Evolutionary conservation across 2,888 invertebrate species (phyloP).

Genomic region (Coecobrya sp.): DNA sequence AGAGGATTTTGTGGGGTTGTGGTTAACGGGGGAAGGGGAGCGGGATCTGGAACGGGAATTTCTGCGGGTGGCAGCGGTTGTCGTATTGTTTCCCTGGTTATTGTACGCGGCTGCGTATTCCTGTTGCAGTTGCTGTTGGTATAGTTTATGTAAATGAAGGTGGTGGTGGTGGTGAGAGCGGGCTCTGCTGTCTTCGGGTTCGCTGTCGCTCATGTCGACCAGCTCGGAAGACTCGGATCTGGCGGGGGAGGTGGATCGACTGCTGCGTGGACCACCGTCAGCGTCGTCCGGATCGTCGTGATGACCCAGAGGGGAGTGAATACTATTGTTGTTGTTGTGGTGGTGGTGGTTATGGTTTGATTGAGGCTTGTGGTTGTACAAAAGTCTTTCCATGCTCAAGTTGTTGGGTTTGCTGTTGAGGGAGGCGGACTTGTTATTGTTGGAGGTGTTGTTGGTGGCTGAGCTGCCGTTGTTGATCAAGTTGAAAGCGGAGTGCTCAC

Average conservation of each 20-base stretch:
- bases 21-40: conserved; percentile 53
- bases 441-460: conserved; percentile 63
- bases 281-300: conserved; percentile 50
- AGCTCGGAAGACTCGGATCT: conserved; percentile 85
- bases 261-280: conserved; percentile 75
- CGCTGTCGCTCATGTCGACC: conserved; percentile 86
- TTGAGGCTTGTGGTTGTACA: conserved; percentile 71
- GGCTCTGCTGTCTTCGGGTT: conserved; percentile 76
- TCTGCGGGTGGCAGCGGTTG: background rate
- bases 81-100: background rate
- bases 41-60: conserved; percentile 59
- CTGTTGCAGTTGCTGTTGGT: conserved; percentile 59
- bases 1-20: background rate
- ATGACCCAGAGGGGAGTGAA: conserved; percentile 51
- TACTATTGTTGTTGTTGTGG: conserved; percentile 72
- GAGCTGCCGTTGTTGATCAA: conserved; percentile 88
- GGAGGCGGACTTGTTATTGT: conserved; percentile 52
- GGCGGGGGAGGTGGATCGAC: conserved; percentile 83
- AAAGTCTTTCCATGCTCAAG: conserved; percentile 76
- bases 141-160: conserved; percentile 64
- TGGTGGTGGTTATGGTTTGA: conserved; percentile 47
- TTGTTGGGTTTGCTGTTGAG: conserved; percentile 65
- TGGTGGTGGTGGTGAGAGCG: conserved; percentile 39
- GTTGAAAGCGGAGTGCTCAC: conserved; percentile 95
- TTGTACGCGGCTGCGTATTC: conserved; percentile 31